A percentile compares a stretch with the other conserved stretches of the same genome.
Conservation (phyloP, 1,140 invertebrate species). For the Carcinoscorpius rotundicauda region DNA sequence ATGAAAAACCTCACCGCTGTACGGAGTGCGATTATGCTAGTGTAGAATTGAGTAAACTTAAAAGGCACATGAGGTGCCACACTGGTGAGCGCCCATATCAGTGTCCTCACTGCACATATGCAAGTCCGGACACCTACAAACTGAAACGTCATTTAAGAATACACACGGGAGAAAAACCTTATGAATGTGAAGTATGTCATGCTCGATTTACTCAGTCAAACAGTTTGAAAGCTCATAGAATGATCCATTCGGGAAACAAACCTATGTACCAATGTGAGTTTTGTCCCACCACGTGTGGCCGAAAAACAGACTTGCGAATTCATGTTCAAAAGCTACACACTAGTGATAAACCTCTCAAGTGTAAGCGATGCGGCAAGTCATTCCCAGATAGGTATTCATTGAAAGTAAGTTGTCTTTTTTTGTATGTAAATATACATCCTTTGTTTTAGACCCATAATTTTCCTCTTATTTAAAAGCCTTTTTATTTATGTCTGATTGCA, state of each 20-base stretch:
- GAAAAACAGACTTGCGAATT: conserved; percentile 91
- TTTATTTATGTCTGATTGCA: no score
- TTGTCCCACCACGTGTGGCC: conserved; percentile 90
- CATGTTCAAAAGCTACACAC: conserved; percentile 95
- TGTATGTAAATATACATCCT: background rate
- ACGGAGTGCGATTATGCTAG: conserved; percentile 88
- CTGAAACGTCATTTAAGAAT: conserved; percentile 53
- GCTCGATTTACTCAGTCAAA: conserved; percentile 86
- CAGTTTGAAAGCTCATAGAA: conserved; percentile 82
- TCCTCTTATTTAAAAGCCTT: background rate
- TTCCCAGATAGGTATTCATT: conserved; percentile 69
- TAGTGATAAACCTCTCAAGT: conserved; percentile 79
- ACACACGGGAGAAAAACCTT: conserved; percentile 50
- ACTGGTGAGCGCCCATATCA: conserved; percentile 72
- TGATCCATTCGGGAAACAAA: conserved; percentile 89
- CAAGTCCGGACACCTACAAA: conserved; percentile 95
- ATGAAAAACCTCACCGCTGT: conserved; percentile 91
- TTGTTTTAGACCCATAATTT: background rate
- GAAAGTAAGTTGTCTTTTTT: conserved; percentile 23
- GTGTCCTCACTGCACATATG: conserved; percentile 94
- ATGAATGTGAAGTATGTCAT: conserved; percentile 48
- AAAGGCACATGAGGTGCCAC: conserved; percentile 85
- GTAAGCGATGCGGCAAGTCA: conserved; percentile 81
- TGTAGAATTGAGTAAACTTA: conserved; percentile 84
- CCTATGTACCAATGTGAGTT: conserved; percentile 89